Evolutionary conservation across 2,888 invertebrate species (phyloP), one percentile per base, ranked within the genome.

Genomic region (Meliscaeva auricollis): DNA sequence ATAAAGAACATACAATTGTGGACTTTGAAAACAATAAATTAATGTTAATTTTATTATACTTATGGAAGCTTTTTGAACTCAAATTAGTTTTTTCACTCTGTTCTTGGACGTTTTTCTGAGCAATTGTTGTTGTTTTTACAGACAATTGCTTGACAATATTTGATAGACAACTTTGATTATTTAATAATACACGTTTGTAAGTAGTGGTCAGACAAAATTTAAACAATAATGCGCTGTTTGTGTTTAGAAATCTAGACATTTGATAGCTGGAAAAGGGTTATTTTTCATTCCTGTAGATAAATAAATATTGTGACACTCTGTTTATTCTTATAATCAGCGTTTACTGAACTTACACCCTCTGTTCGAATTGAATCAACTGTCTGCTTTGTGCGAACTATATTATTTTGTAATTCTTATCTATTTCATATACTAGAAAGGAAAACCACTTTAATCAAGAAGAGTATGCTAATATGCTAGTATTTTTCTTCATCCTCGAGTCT

Each of bases 211-310:
- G 46, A 38, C 11, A 9, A 32, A 32, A 41, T 60, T 48, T 74
- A 13, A 73, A 32, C n/a, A 74, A 17, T 22, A 73, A 38, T 56
- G 48, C 44, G 13, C 56, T 48, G 26, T 68, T 50, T 17, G 35
- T 41, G 26, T 52, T 50, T 8, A 60, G 30, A 26, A 74, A 22
- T 54, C 26, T 62, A 80, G 60, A 62, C 80, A 80, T 80, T 80
- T 69, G 80, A 30, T 30, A 22, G 62, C 58, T 79, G 72, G 41
- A 58, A 35, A 22, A 52, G 11, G 15, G n/a, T 50, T 70, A 41
- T 17, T 64, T 72, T 20, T 17, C 26, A 58, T 50, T 30, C 41
- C 48, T 48, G 50, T 44, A n/a, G 15, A n/a, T 11, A 35, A 41
- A 52, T 9, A 30, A 17, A 20, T n/a, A 17, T 17, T n/a, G n/a